Conservation (phyloP, 2,797 vertebrate genomes). For the Euthynnus affinis region DNA sequence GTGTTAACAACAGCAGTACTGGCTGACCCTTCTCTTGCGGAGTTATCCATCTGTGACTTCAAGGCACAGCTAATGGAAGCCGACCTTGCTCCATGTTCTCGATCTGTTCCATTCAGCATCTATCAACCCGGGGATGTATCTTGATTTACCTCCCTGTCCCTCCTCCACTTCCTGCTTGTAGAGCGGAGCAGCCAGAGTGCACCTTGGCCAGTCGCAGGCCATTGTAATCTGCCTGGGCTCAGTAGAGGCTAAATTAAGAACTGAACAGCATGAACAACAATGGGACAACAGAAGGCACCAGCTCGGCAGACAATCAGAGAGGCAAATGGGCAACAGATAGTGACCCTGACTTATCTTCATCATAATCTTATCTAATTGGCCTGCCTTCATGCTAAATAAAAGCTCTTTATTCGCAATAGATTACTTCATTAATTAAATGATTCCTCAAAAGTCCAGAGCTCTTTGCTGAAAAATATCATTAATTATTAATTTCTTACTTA, state of each 20-base stretch:
- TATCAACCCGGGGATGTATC: conserved; percentile 79
- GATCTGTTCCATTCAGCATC: conserved; percentile 78
- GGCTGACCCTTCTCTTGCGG: conserved; percentile 55
- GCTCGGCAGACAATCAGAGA: conserved; percentile 54
- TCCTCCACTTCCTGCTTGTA: conserved; percentile 57
- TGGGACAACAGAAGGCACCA: conserved; percentile 58
- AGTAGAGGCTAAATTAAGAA: conserved; percentile 71
- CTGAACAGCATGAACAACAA: conserved; percentile 57
- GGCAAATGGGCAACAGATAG: conserved; percentile 37
- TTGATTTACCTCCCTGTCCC: conserved; percentile 75
- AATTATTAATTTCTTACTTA: not conserved
- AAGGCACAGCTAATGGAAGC: conserved; percentile 78
- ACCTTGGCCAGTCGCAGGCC: conserved; percentile 52
- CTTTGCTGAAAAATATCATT: conserved; percentile 8
- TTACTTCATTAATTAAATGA: conserved; percentile 1
- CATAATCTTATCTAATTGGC: conserved; percentile 45
- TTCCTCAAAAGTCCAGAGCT: not conserved
- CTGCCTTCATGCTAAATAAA: conserved; percentile 32
- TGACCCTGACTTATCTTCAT: conserved; percentile 55
- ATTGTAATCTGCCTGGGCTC: conserved; percentile 64
- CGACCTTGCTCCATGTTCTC: conserved; percentile 79
- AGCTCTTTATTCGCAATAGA: conserved; percentile 27
- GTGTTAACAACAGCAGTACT: conserved; percentile 42
- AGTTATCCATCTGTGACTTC: conserved; percentile 75
- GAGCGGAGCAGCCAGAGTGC: conserved; percentile 49